Evolutionary conservation across 2,113 vertebrate species (phyloP).

Genomic region (Otus sunia): DNA sequence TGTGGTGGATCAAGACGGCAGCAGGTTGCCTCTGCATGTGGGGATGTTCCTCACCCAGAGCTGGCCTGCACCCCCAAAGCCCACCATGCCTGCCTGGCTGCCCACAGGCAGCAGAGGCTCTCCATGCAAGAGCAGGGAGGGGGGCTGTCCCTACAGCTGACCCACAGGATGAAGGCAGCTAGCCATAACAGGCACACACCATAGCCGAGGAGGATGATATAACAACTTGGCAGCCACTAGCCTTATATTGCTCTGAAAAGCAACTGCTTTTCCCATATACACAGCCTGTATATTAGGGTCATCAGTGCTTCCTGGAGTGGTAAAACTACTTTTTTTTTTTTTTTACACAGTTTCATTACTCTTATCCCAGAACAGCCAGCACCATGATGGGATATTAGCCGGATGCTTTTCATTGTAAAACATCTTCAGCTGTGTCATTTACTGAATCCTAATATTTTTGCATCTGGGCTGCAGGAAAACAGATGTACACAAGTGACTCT

Average conservation of each 20-base stretch:
- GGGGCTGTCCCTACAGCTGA: not conserved
- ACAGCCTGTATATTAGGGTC: not conserved
- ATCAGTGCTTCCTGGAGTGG: not conserved
- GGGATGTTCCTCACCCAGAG: accelerated
- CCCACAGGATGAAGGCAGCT: not conserved
- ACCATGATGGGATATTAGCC: not conserved
- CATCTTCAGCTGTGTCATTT: not conserved
- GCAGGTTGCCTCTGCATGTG: not conserved
- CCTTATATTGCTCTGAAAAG: not conserved
- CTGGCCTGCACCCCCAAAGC: too few species aligned
- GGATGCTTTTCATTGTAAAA: not conserved
- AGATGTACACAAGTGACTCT: not conserved
- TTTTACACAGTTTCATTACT: not conserved
- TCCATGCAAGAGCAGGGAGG: not conserved
- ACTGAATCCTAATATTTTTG: not conserved
- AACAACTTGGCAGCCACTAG: not conserved
- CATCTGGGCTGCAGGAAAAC: not conserved
- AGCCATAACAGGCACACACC: accelerated
- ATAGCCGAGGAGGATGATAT: not conserved
- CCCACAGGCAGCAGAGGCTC: accelerated
- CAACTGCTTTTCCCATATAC: not conserved
- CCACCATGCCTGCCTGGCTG: not conserved
- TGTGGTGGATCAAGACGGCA: not conserved
- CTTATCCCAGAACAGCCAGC: not conserved
- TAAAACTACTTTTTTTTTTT: not conserved